Percentiles rank a stretch among this genome's conserved stretches.
These are phyloP conservation scores for Procambarus virginalis DNA, from an alignment of 1,140 invertebrate genomes.

Conservation along the genomic window DNA sequence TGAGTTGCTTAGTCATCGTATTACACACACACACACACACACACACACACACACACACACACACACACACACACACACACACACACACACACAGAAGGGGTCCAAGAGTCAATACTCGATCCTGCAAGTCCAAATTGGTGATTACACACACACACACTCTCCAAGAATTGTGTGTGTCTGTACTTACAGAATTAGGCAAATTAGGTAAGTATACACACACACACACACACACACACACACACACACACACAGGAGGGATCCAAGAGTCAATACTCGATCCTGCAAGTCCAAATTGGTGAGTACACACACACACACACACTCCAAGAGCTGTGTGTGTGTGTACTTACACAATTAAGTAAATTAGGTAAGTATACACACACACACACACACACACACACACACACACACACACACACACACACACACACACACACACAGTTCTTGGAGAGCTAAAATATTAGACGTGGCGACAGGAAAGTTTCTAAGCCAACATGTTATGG, in stretches of 20 bases:
- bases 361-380: neutral
- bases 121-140: too few relatives aligned
- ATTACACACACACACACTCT: neutral
- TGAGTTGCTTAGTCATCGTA: too few relatives aligned
- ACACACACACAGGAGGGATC: too few relatives aligned
- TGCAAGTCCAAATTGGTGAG: too few relatives aligned
- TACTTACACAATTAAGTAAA: neutral
- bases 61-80: neutral
- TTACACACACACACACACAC: neutral
- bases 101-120: too few relatives aligned
- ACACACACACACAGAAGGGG: too few relatives aligned
- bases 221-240: neutral
- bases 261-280: too few relatives aligned
- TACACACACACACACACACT: neutral
- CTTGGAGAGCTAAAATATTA: too few relatives aligned
- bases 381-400: conserved; percentile 12
- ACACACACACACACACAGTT: neutral
- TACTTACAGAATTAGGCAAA: neutral
- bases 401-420: conserved; percentile 26
- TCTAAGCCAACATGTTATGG: too few relatives aligned
- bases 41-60: neutral
- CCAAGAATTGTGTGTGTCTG: neutral
- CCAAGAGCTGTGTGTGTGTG: too few relatives aligned
- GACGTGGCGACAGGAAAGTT: too few relatives aligned
- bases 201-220: neutral